A percentile compares a stretch with the other conserved stretches of the same genome.
phyloP scores from a whole-genome alignment of 2,113 vertebrate species.

The Thermophis baileyi region DNA sequence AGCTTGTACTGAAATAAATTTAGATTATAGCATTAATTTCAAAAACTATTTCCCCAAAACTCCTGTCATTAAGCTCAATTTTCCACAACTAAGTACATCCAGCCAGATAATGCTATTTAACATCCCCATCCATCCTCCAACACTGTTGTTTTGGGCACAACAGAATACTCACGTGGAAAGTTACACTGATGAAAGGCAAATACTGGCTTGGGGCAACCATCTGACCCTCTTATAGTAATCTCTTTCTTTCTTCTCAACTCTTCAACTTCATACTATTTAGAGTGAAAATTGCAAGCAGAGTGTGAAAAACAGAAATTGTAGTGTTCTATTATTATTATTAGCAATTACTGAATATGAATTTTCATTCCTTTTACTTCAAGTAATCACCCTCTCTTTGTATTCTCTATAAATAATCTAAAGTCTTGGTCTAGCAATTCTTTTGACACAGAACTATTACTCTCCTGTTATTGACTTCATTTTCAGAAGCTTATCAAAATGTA shows the following conservation, averaged over 20 bases:
- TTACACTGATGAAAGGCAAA: conserved; percentile 89
- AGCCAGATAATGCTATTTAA: not conserved
- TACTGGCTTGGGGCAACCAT: conserved; percentile 87
- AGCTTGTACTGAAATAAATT: not conserved
- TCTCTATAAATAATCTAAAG: not conserved
- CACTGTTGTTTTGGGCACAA: fast-evolving
- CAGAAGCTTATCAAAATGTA: not conserved
- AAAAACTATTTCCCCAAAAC: not conserved
- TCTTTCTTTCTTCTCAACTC: conserved; percentile 90
- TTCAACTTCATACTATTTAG: conserved; percentile 85
- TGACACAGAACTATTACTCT: not conserved
- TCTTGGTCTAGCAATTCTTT: not conserved
- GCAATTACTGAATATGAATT: not conserved
- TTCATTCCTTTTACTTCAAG: not conserved
- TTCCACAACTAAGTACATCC: not conserved
- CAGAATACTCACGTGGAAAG: conserved; percentile 87
- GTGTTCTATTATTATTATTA: not conserved
- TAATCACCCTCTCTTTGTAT: not conserved
- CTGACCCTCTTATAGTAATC: conserved; percentile 87
- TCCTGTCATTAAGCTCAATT: not conserved
- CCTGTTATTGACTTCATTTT: not conserved
- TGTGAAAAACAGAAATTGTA: not conserved
- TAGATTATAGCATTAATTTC: not conserved
- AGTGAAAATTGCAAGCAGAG: not conserved
- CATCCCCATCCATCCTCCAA: not conserved